These are phyloP conservation scores for Scaptodrosophila lebanonensis DNA, from an alignment of 1,140 invertebrate genomes.

Conservation along the genomic window DNA sequence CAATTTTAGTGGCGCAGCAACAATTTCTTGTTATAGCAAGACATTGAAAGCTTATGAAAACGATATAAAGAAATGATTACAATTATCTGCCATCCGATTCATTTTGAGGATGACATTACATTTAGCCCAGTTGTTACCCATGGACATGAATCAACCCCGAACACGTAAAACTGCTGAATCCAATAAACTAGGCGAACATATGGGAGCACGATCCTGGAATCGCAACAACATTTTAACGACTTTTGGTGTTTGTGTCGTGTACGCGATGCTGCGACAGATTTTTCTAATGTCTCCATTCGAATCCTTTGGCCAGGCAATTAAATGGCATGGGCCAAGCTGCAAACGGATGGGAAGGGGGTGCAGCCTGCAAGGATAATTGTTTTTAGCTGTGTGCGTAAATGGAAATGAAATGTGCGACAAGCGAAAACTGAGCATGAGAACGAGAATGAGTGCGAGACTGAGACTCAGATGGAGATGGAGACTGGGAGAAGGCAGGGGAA, in stretches of 20 bases:
- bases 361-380: conserved; percentile 45
- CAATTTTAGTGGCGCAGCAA: no score
- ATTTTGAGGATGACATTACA: no score
- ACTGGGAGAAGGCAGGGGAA: conserved; percentile 10
- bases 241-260: conserved; percentile 40
- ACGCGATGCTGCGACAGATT: conserved; percentile 62
- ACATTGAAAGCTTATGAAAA: no score
- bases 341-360: background rate
- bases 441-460: no score
- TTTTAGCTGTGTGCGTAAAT: conserved; percentile 53
- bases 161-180: conserved; percentile 12
- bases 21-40: no score
- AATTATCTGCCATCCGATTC: no score
- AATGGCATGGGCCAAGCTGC: conserved; percentile 32
- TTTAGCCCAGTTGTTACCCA: conserved; percentile 29
- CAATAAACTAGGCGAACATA: conserved; percentile 41
- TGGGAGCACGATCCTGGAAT: conserved; percentile 10
- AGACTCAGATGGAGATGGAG: no score
- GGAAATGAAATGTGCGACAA: conserved; percentile 28
- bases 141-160: background rate
- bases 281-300: conserved; percentile 72
- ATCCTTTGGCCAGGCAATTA: conserved; percentile 69
- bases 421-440: background rate
- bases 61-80: no score
- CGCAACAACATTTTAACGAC: conserved; percentile 43